Base-by-base conservation (phyloP, 2,113 vertebrate genomes). In the Pica pica region DNA sequence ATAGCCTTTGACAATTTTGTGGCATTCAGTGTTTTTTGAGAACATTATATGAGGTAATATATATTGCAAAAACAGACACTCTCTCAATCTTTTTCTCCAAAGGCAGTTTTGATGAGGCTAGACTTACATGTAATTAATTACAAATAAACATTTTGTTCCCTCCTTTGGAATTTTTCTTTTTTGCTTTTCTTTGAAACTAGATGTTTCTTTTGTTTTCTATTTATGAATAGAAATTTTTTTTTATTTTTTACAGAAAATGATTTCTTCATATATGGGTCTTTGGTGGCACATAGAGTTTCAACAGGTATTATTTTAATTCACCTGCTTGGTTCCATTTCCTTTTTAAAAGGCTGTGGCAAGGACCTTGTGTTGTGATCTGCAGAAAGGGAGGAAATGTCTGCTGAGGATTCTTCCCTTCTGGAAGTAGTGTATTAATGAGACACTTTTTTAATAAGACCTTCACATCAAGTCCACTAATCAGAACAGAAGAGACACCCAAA, bases 241-340 rank as follows among this genome's bases (percentile, higher is more conserved):
- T n/a, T n/a, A 71, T 26, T 12, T 95, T 96, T 92, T 55, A 75
- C 61, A 81, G 89, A 89, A 97, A 96, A 93, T 92, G 3, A 87
- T 61, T 93, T 60, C 83, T 89, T 60, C 39, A 63, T 28, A 33
- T 83, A 88, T 67, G 88, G 69, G 75, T 77, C 95, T 90, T 90
- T 2, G 2, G 81, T 84, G 68, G 80, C 75, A 76, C 76, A 84
- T 20, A 84, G 74, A 95, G 71, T 74, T 96, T 89, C 89, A 75
- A 59, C 47, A 95, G 89, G 59, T 95, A 93, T 61, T 89, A 90
- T 95, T 97, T 92, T 95, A 96, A 97, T 97, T 96, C 95, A 81
- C 73, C 50, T 94, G 69, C 89, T 87, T 91, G 80, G 91, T 94
- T 69, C 81, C 83, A 94, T 65, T 91, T 61, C 68, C 80, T 70